These are phyloP conservation scores for Promerops cafer DNA, from an alignment of 2,113 vertebrate genomes.

Conservation along the genomic window DNA sequence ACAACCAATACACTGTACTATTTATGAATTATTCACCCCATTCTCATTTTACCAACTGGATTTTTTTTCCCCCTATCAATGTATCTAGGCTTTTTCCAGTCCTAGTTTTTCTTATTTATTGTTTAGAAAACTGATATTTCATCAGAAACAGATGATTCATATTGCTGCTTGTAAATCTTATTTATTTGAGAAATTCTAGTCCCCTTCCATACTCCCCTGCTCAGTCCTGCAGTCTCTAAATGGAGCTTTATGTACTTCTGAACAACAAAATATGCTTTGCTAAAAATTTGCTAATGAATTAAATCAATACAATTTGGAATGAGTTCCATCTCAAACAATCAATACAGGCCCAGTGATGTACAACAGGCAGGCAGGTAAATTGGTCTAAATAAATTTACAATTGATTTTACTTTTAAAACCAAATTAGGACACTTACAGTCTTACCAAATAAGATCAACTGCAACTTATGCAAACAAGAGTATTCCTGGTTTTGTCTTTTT, in stretches of 20 bases:
- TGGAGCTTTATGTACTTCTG: constrained; percentile 9
- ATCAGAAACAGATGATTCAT: background rate
- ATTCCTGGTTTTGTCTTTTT: background rate
- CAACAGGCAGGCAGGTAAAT: constrained; percentile 62
- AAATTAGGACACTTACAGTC: constrained; percentile 67
- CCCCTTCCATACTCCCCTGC: background rate
- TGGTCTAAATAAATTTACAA: constrained; percentile 76
- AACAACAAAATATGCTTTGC: background rate
- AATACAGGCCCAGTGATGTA: constrained; percentile 61
- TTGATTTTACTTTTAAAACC: constrained; percentile 73
- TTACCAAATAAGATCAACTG: constrained; percentile 25
- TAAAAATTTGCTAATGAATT: constrained; percentile 62
- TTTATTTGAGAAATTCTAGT: background rate
- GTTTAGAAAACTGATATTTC: background rate
- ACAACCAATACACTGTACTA: constrained; percentile 29
- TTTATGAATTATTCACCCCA: constrained; percentile 59
- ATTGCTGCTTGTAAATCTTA: background rate
- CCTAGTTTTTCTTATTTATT: background rate
- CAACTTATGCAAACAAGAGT: constrained; percentile 13
- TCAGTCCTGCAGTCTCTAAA: background rate
- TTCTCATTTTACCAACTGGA: constrained; percentile 32
- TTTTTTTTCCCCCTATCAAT: background rate
- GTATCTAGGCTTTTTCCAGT: background rate
- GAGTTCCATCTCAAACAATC: constrained; percentile 57
- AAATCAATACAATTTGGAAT: constrained; percentile 58